Percentiles rank a stretch among this genome's conserved stretches.
Conservation (phyloP, 92 coral and sea anemone genomes). For the Palythoa grandiflora region DNA sequence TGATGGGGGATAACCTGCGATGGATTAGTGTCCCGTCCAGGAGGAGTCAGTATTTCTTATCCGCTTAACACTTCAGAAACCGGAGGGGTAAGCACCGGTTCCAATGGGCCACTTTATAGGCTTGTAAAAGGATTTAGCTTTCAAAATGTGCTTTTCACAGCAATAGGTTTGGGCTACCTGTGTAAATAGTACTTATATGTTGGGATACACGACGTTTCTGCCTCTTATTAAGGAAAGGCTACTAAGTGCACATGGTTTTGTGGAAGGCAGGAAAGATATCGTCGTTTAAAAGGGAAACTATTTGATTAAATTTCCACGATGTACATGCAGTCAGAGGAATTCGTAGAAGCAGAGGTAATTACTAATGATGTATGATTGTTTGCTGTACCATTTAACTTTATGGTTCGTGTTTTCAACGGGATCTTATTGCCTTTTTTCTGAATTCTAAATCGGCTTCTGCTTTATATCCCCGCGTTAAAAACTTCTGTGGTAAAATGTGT, state of each 20-base stretch:
- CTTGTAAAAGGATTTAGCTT: too few species aligned
- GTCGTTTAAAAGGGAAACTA: not conserved
- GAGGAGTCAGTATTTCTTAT: too few species aligned
- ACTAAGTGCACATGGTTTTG: conserved; percentile 39
- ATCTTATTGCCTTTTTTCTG: too few species aligned
- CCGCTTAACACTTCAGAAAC: too few species aligned
- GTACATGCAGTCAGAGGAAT: conserved; percentile 72
- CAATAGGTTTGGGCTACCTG: not conserved
- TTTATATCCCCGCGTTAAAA: too few species aligned
- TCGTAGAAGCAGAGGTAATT: conserved; percentile 66
- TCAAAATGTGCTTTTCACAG: too few species aligned
- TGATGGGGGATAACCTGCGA: too few species aligned
- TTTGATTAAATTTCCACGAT: conserved; percentile 9
- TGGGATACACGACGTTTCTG: conserved; percentile 17
- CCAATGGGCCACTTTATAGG: too few species aligned
- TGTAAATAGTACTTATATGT: not conserved
- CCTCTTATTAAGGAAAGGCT: not conserved
- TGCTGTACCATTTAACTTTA: not conserved
- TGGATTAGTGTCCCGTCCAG: too few species aligned
- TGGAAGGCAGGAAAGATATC: not conserved
- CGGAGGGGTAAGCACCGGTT: too few species aligned
- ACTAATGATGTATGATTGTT: not conserved
- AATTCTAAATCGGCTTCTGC: too few species aligned
- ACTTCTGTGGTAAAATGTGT: too few species aligned
- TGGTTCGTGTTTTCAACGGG: not conserved